Evolutionary conservation across 2,888 invertebrate genomes (phyloP), one percentile per base, ranked within the genome.

Genomic region (Strigamia maritima): DNA sequence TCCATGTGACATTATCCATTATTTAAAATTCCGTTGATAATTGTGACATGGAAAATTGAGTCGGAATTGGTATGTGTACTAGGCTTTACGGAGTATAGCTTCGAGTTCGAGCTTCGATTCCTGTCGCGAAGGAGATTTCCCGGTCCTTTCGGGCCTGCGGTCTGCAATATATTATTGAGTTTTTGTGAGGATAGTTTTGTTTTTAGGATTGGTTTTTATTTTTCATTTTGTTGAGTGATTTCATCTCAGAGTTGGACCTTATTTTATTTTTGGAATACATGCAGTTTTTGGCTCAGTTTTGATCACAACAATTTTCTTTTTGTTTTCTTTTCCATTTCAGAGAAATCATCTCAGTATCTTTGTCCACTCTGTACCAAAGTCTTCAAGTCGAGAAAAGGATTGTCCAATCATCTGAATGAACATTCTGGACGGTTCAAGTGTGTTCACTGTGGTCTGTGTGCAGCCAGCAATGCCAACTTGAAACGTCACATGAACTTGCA

Each of bases 361-460:
- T 78, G 78, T 31, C 54, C 49, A 28, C 65, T 78, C 26, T 78
- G 78, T 38, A 35, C 49, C 65, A 78, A 78, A 38, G 60, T 78
- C 35, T 78, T 78, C 65, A 28, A 54, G 44, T 78, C 78, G 28
- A 54, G 78, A 49, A 78, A 49, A 26, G 78, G 54, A 28, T 60
- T 49, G 14, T 78, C 78, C 60, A 78, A 78, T 60, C 78, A 78
- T n/a, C 31, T 78, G n/a, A 78, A 78, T 60, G 54, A 54, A 49
- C 78, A 78, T 65, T 35, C 44, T 28, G 78, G 78, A n/a, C 78
- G 78, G 28, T 78, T 78, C 60, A 54, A 78, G 60, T 78, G 78
- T n/a, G n/a, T 14, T 8, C 26, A 26, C 2, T 78, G 78, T 22
- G 65, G 78, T 3, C n/a, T 54, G 24, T 78, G 78, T 22, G 49